Base-by-base conservation (phyloP, 1,140 invertebrate species). In the Drosophila grimshawi region DNA sequence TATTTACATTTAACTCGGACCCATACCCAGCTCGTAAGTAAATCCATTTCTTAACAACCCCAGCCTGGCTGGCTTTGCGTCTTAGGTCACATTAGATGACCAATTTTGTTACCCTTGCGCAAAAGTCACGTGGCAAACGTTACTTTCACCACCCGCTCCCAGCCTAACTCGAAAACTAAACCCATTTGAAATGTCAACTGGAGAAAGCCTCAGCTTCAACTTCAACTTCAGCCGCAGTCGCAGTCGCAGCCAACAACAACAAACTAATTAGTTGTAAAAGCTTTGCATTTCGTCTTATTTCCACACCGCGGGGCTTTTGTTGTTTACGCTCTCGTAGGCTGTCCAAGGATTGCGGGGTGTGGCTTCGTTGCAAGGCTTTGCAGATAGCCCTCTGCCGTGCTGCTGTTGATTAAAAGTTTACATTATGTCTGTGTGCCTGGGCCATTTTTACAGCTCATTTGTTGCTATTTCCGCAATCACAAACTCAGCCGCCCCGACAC, bases 371-470 rank as follows among this genome's bases (percentile, higher is more conserved):
- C 55, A 56, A 61, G 45, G 37, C 46, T 63, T 72, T 51, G 57
- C 41, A 41, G 33, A 66, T 60, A 53, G 77, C 64, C 77, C 81
- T 43, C 51, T 35, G 66, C 73, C 62, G 57, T 63, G 77, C 63
- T n/a, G n/a, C 66, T 80, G 72, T 80, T 83, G 81, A 83, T 83
- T 83, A 80, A 83, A 85, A 83, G 59, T 85, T 83, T 85, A 85
- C 73, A 37, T 77, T 85, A 72, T 63, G 76, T 62, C 68, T 69
- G 64, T 48, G 39, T 55, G 30, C 32, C 32, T 30, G 39, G 41
- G 67, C 67, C 51, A 85, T 85, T 83, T 83, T 83, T 80, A 80
- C 81, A 83, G 77, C 79, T 85, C 77, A 85, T 83, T 83, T 83
- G 77, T 80, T 85, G 67, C 67, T 65, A 72, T 83, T 80, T 68